Conservation (phyloP, 1,140 invertebrate species). For the Oryzaephilus surinamensis region DNA sequence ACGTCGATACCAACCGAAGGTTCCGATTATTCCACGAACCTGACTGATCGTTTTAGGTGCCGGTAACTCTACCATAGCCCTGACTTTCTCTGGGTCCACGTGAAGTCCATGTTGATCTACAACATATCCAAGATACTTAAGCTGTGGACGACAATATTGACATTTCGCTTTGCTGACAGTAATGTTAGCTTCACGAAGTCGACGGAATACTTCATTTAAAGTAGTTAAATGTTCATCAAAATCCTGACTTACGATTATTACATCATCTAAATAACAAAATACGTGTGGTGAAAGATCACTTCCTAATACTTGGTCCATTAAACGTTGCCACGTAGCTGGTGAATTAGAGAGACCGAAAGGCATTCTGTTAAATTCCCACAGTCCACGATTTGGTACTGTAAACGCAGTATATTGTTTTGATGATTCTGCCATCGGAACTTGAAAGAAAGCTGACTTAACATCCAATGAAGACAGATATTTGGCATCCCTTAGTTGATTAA, state of each 20-base stretch:
- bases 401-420: constrained; percentile 36
- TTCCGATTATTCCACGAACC: constrained; percentile 20
- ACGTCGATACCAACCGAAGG: constrained; percentile 20
- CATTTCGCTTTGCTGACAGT: constrained; percentile 6
- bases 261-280: constrained; percentile 25
- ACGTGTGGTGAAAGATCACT: constrained; percentile 15
- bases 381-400: constrained; percentile 32
- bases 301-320: constrained; percentile 11
- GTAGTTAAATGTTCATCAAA: constrained; percentile 17
- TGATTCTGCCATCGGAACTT: constrained; percentile 25
- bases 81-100: constrained; percentile 23
- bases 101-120: constrained; percentile 26
- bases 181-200: neutral
- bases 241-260: constrained; percentile 14
- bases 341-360: constrained; percentile 37
- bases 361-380: constrained; percentile 36
- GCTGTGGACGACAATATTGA: constrained; percentile 16
- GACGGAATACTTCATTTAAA: neutral
- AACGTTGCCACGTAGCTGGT: constrained; percentile 18
- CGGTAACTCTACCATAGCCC: constrained; percentile 19
- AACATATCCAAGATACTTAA: constrained; percentile 31
- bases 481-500: constrained; percentile 11
- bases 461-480: constrained; percentile 24
- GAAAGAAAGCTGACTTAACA: constrained; percentile 30
- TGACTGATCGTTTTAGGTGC: constrained; percentile 17